A percentile compares a stretch with the other conserved stretches of the same genome.
Evolutionary conservation across 2,797 vertebrate species (phyloP).

Genomic region (Ctenopoma kingsleyae): DNA sequence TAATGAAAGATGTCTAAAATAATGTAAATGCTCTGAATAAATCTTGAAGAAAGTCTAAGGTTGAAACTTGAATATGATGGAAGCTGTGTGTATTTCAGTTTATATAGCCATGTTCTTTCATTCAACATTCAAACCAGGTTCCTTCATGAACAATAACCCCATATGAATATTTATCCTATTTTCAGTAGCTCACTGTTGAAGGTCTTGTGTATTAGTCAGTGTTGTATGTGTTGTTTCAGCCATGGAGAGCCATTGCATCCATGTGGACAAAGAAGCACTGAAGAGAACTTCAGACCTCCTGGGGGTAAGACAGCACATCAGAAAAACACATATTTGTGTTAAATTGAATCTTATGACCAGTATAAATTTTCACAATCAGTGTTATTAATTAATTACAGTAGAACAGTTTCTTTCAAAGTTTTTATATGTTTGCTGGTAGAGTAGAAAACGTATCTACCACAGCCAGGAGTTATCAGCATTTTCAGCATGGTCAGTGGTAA

Average conservation of each 20-base stretch:
- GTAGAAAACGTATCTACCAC: slow-evolving; percentile 14
- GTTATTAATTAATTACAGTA: slow-evolving; percentile 12
- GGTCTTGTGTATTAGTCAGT: neutral
- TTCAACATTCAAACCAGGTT: neutral
- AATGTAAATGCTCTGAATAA: neutral
- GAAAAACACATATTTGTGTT: neutral
- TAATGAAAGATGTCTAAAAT: neutral
- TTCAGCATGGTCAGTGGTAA: neutral
- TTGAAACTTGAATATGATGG: too few species aligned
- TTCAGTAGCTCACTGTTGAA: neutral
- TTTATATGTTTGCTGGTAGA: neutral
- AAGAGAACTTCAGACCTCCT: slow-evolving; percentile 90
- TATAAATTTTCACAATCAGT: neutral
- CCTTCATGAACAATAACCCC: neutral
- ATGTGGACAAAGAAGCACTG: slow-evolving; percentile 88
- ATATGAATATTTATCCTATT: neutral
- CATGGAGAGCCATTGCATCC: slow-evolving; percentile 91
- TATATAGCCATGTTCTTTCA: neutral
- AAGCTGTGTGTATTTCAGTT: too few species aligned
- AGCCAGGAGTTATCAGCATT: slow-evolving; percentile 33
- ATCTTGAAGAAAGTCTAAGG: too few species aligned
- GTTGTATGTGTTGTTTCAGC: slow-evolving; percentile 75
- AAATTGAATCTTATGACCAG: neutral
- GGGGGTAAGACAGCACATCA: slow-evolving; percentile 80
- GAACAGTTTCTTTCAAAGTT: neutral